Conservation (phyloP, 2,797 vertebrate species). For the Acanthopagrus latus region DNA sequence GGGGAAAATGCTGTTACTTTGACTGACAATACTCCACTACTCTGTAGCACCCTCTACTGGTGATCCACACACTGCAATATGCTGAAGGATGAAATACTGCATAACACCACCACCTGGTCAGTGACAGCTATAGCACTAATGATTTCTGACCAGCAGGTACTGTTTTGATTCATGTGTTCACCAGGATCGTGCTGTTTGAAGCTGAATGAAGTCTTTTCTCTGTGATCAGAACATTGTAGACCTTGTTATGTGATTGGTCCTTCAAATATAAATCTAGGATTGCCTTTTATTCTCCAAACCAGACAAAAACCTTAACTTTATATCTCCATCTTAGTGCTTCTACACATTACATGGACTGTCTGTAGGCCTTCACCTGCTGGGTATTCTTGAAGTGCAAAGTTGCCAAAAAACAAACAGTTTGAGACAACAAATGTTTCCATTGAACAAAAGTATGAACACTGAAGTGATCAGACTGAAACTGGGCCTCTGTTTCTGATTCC, state of each 20-base stretch:
- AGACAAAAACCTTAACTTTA: constrained; percentile 27
- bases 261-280: constrained; percentile 34
- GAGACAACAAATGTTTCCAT: constrained; percentile 41
- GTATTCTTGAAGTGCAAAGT: constrained; percentile 81
- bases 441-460: constrained; percentile 58
- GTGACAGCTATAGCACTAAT: constrained; percentile 15
- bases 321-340: constrained; percentile 32
- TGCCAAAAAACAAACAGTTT: constrained; percentile 74
- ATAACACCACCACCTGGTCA: constrained; percentile 31
- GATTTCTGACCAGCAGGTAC: constrained; percentile 28
- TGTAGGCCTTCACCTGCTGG: constrained; percentile 58
- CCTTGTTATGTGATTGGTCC: constrained; percentile 29
- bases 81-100: constrained; percentile 51
- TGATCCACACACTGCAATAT: constrained; percentile 53
- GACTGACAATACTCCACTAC: constrained; percentile 54
- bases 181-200: constrained; percentile 39
- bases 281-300: constrained; percentile 53
- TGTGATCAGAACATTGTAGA: constrained; percentile 28
- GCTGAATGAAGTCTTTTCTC: constrained; percentile 29
- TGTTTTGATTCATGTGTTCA: constrained; percentile 19
- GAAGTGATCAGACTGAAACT: constrained; percentile 55
- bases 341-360: constrained; percentile 33
- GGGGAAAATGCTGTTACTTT: constrained; percentile 70
- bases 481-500: constrained; percentile 56
- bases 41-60: constrained; percentile 62